Evolutionary conservation across 2,113 vertebrate genomes (phyloP).

Genomic region (Nipponia nippon): DNA sequence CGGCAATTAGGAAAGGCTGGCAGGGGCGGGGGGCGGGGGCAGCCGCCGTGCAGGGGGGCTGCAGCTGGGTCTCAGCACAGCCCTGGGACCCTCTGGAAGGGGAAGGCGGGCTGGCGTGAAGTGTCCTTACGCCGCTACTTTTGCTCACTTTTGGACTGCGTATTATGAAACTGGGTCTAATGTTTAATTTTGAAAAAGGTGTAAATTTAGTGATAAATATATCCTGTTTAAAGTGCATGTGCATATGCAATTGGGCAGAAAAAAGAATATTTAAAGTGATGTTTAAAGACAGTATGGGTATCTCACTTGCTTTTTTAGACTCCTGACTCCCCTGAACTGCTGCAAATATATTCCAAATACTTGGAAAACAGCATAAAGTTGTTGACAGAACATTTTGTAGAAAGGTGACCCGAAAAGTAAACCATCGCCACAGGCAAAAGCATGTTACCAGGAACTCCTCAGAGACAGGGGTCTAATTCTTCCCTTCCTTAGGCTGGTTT

Average conservation of each 20-base stretch:
- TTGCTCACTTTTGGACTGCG: neutral
- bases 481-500: neutral
- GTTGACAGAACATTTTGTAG: neutral
- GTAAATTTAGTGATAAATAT: neutral
- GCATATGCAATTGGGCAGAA: neutral
- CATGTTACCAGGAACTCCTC: neutral
- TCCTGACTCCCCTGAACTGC: neutral
- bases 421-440: neutral
- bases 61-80: neutral
- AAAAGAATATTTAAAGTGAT: neutral
- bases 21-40: neutral
- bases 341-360: neutral
- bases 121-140: neutral
- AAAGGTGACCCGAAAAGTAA: conserved; percentile 34
- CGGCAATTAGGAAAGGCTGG: neutral
- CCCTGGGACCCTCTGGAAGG: neutral
- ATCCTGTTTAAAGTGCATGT: neutral
- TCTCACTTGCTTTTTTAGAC: neutral
- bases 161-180: neutral
- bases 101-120: neutral
- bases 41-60: neutral
- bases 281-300: neutral
- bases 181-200: neutral
- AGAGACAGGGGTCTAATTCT: neutral
- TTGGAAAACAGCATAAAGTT: neutral